A percentile compares a stretch with the other conserved stretches of the same genome.
phyloP scores from a whole-genome alignment of 2,113 vertebrate species.

The Sinocyclocheilus maitianheensis region DNA sequence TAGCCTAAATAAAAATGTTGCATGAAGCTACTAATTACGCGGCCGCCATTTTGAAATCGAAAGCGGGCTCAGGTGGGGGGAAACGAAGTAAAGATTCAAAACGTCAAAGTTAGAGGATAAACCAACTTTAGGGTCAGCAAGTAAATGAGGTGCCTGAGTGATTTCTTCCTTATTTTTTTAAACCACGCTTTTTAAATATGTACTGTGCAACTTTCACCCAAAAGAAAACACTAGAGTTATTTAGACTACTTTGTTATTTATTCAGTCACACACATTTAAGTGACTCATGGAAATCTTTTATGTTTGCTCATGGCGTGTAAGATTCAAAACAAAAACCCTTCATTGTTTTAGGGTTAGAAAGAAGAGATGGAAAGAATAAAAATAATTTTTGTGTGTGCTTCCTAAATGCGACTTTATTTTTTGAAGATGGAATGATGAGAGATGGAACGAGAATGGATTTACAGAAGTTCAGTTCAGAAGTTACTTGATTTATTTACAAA shows the following conservation, averaged over 20 bases:
- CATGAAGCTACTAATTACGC: neutral
- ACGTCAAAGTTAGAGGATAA: neutral
- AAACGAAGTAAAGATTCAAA: neutral
- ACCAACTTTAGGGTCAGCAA: neutral
- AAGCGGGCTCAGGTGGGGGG: neutral
- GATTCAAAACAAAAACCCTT: neutral
- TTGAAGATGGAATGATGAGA: neutral
- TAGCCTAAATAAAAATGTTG: neutral
- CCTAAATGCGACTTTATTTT: neutral
- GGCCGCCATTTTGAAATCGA: neutral
- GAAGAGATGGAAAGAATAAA: neutral
- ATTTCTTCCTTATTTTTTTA: neutral
- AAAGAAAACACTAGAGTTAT: too few relatives aligned
- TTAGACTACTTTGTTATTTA: too few relatives aligned
- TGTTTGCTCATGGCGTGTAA: neutral
- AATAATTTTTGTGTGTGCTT: neutral
- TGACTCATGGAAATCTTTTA: too few relatives aligned
- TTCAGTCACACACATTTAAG: neutral
- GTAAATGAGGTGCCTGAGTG: too few relatives aligned
- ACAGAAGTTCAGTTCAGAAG: neutral
- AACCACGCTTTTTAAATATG: neutral
- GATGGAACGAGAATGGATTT: neutral
- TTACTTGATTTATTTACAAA: neutral
- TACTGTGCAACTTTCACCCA: too few relatives aligned
- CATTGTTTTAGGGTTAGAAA: neutral